These are phyloP conservation scores for Chiloscyllium plagiosum DNA, from an alignment of 2,113 vertebrate species.

Conservation along the genomic window DNA sequence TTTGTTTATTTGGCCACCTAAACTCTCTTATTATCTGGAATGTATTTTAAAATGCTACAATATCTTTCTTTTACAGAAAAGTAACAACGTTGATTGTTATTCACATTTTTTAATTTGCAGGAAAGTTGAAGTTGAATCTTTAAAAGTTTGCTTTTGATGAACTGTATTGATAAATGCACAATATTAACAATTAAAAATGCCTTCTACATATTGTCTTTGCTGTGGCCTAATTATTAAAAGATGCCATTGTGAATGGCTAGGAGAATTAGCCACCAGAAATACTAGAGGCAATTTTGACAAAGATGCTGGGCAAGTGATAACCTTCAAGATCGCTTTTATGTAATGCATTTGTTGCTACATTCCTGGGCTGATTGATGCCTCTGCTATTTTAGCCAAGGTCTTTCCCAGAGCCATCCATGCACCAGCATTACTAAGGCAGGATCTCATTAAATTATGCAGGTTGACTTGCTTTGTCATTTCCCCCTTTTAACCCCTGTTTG, in stretches of 20 bases:
- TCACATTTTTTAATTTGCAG: not conserved
- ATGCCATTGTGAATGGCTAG: not conserved
- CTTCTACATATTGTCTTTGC: not conserved
- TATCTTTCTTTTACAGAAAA: not conserved
- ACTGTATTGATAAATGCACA: not conserved
- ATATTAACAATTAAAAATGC: not conserved
- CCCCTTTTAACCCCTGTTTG: not conserved
- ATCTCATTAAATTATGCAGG: not conserved
- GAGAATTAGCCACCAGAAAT: not conserved
- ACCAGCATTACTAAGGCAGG: not conserved
- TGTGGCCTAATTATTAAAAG: constrained; percentile 1
- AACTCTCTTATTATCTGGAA: not conserved
- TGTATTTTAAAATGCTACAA: not conserved
- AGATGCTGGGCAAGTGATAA: not conserved
- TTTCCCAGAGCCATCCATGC: not conserved
- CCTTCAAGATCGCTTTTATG: not conserved
- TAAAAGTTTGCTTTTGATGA: not conserved
- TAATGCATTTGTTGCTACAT: not conserved
- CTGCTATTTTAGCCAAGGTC: not conserved
- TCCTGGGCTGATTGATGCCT: not conserved
- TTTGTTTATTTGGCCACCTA: not conserved
- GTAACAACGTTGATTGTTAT: not conserved
- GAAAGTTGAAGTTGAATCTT: not conserved
- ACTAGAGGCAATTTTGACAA: not conserved
- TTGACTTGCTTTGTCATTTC: not conserved